Conservation (phyloP, 2,113 vertebrate genomes). For the Phasianus colchicus region DNA sequence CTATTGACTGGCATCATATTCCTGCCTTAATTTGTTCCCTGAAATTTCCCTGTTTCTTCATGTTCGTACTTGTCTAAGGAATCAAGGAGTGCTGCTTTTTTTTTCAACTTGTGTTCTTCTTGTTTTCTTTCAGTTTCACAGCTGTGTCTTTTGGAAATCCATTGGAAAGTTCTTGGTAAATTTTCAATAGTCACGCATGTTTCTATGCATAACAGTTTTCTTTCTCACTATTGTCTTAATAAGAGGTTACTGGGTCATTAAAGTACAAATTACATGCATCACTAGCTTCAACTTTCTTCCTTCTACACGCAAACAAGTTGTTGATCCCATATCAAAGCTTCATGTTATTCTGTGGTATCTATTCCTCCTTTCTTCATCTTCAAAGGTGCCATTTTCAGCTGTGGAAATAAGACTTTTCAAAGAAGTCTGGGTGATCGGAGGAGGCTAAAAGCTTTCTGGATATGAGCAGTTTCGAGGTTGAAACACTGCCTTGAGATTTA, state of each 20-base stretch:
- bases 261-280: not conserved
- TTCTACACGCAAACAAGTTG: not conserved
- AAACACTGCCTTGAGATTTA: not conserved
- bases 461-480: not conserved
- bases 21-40: not conserved
- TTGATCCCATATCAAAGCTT: not conserved
- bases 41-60: not conserved
- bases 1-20: not conserved
- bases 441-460: not conserved
- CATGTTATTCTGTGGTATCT: not conserved
- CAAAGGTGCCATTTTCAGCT: not conserved
- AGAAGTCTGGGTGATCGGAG: not conserved
- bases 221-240: not conserved
- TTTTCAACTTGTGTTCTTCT: not conserved
- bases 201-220: not conserved
- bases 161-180: not conserved
- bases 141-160: not conserved
- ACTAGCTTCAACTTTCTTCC: not conserved
- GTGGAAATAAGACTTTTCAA: not conserved
- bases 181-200: not conserved
- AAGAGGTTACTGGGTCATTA: not conserved
- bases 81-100: accelerated
- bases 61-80: not conserved
- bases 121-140: not conserved
- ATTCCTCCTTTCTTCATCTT: not conserved